phyloP scores from a whole-genome alignment of 2,797 vertebrate species.

The Lagothrix lagotricha region DNA sequence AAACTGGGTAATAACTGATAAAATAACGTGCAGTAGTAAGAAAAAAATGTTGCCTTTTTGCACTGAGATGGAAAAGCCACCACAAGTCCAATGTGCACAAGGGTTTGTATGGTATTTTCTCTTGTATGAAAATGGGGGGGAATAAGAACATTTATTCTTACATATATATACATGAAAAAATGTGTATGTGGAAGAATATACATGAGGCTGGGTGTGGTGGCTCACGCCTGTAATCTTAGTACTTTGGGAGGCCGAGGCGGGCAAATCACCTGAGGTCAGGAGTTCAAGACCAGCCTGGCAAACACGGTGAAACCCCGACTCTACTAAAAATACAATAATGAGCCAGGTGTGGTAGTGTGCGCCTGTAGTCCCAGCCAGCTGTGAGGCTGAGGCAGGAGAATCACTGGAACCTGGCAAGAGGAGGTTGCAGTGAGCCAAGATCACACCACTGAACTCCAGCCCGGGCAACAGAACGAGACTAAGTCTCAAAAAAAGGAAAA shows the following conservation, averaged over 20 bases:
- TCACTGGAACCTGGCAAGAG: no score
- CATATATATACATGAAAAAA: neutral
- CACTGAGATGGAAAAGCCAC: neutral
- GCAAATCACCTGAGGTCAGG: no score
- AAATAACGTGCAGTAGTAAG: neutral
- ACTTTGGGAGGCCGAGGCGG: neutral
- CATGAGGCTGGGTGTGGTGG: neutral
- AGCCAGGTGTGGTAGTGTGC: accelerated
- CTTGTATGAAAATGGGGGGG: neutral
- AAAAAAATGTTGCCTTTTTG: neutral
- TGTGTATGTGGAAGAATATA: neutral
- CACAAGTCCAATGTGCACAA: neutral
- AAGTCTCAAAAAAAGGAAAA: neutral
- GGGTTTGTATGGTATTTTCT: neutral
- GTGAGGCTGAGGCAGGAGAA: neutral
- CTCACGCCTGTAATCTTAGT: neutral
- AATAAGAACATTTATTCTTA: neutral
- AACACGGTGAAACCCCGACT: neutral
- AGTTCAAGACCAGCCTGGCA: no score
- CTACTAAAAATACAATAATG: neutral
- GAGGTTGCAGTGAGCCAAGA: no score
- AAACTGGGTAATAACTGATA: neutral
- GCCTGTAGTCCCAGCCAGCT: neutral
- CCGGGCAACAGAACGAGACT: no score
- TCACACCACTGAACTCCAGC: no score